Percentiles rank a stretch among this genome's conserved stretches.
These are phyloP conservation scores for Chloroceryle aenea DNA, from an alignment of 2,113 vertebrate genomes.

Conservation along the genomic window DNA sequence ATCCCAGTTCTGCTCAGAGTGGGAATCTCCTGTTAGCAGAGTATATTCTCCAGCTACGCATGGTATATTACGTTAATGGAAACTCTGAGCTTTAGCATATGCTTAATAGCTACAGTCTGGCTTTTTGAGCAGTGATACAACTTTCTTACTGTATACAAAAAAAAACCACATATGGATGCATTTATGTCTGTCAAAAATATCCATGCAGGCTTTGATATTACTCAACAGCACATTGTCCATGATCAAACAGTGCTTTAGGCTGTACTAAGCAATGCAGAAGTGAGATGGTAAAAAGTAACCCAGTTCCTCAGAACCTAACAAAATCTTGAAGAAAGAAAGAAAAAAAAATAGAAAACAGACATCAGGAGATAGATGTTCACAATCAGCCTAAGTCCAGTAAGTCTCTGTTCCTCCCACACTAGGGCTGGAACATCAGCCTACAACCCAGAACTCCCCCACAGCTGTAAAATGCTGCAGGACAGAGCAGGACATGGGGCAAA, in stretches of 20 bases:
- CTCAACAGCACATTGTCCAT: background rate
- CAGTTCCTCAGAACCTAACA: background rate
- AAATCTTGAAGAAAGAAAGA: background rate
- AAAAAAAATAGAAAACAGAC: background rate
- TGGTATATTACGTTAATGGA: constrained; percentile 39
- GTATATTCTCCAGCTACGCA: background rate
- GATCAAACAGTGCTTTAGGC: background rate
- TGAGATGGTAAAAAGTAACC: background rate
- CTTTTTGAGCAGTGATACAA: background rate
- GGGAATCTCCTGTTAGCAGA: background rate
- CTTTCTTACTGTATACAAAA: background rate
- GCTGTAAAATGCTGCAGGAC: background rate
- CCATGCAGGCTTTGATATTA: background rate
- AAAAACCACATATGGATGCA: background rate
- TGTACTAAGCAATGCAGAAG: background rate
- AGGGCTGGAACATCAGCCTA: background rate
- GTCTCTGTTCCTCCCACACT: background rate
- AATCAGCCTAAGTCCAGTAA: background rate
- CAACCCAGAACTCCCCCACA: background rate
- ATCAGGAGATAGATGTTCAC: background rate
- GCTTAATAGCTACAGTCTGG: constrained; percentile 28
- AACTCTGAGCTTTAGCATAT: constrained; percentile 31
- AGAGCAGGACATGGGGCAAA: background rate
- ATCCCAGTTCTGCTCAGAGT: background rate
- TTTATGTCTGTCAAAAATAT: background rate